Evolutionary conservation across 2,888 invertebrate genomes (phyloP), one percentile per base, ranked within the genome.

Genomic region (Cephonodes hylas): DNA sequence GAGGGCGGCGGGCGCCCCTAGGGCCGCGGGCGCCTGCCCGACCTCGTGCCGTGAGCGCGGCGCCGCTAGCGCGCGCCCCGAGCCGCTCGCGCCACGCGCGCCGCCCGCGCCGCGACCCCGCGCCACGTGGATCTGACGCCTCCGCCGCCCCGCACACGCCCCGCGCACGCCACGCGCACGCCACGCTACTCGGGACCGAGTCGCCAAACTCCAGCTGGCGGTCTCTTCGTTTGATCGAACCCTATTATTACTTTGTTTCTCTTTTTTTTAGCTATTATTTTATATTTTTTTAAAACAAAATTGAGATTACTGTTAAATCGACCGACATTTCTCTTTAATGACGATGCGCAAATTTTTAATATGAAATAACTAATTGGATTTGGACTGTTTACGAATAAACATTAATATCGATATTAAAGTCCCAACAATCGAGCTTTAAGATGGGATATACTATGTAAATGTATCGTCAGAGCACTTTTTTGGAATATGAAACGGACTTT

Each of bases 1-100:
- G 89, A 88, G 78, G 76, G 80, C 71, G 81, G 81, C 66, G 88
- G 84, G 76, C 93, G 91, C 84, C 91, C 93, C 93, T 93, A 93
- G 93, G 93, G 89, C 86, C 90, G 91, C 83, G 90, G 88, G 88
- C 93, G 93, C 93, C 93, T 93, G 93, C 93, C 93, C 92, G 93
- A 93, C 91, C 91, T 93, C 86, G 93, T 93, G 91, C 93, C 93
- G 91, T 93, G 93, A 93, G 91, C 86, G 76, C 83, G 73, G 83
- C 76, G 79, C 76, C 75, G 71, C 75, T 79, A 76, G 77, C 72
- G 74, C 74, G 66, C 73, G 67, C 68, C 70, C 65, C 63, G 64
- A 66, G n/a, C 71, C 60, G 63, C 45, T 63, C 65, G 68, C 74
- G 48, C 62, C 70, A 60, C 64, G 44, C 70, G 61, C 58, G 38